Evolutionary conservation across 2,797 vertebrate species (phyloP).

Genomic region (Pristis pectinata): DNA sequence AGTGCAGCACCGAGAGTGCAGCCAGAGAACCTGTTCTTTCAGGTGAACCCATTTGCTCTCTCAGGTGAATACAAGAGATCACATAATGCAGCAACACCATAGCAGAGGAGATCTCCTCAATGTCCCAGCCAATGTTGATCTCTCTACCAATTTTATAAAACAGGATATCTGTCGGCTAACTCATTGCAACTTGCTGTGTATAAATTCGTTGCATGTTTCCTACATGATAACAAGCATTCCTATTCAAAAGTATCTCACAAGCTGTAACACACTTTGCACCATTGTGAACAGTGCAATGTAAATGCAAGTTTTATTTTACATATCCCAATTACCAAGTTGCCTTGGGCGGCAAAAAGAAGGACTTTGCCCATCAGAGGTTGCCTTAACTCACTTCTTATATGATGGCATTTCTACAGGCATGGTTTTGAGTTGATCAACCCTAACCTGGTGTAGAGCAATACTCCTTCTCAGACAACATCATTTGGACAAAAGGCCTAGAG

Average conservation of each 20-base stretch:
- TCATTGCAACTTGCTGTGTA: background rate
- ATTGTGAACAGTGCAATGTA: background rate
- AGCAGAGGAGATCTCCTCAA: background rate
- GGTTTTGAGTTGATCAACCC: background rate
- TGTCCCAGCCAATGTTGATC: background rate
- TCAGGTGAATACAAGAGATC: background rate
- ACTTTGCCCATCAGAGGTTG: too few species aligned
- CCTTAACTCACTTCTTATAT: background rate
- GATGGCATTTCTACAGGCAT: background rate
- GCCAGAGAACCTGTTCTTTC: background rate
- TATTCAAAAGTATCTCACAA: background rate
- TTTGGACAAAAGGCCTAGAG: too few species aligned
- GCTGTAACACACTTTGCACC: background rate
- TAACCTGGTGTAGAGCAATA: background rate
- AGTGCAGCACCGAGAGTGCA: background rate
- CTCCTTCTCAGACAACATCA: background rate
- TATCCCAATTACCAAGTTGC: background rate
- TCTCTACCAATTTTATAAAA: background rate
- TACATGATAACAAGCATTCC: background rate
- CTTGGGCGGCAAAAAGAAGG: background rate
- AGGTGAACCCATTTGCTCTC: background rate
- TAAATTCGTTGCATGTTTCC: background rate
- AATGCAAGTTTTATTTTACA: background rate
- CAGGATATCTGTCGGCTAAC: background rate
- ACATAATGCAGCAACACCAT: background rate